Percentiles rank a stretch among this genome's conserved stretches.
phyloP scores from a whole-genome alignment of 2,797 vertebrate species.

The Myiotriccus ornatus region DNA sequence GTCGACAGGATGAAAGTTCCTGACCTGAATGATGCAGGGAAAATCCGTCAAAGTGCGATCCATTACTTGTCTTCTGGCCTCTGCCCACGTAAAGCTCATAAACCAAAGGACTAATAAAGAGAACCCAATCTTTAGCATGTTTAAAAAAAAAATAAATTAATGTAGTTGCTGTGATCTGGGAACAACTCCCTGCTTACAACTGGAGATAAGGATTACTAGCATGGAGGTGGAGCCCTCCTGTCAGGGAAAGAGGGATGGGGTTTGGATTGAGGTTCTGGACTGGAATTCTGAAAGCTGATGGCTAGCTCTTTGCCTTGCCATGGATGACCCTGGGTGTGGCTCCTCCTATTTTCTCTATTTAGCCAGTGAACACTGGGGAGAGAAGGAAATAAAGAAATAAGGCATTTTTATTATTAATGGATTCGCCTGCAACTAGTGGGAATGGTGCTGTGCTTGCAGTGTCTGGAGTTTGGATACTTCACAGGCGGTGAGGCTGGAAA shows the following conservation, averaged over 20 bases:
- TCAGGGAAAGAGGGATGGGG: background rate
- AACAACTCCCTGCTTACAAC: background rate
- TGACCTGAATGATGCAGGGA: background rate
- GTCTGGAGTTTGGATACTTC: background rate
- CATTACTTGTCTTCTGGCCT: constrained; percentile 15
- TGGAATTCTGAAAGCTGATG: background rate
- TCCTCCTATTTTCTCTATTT: background rate
- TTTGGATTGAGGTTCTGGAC: background rate
- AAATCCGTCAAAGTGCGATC: background rate
- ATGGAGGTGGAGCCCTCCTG: background rate
- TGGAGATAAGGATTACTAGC: constrained; percentile 6
- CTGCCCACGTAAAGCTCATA: background rate
- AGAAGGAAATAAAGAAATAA: background rate
- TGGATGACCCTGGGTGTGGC: background rate
- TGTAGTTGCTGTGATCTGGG: background rate
- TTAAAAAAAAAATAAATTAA: background rate
- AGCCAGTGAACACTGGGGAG: accelerated
- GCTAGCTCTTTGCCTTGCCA: background rate
- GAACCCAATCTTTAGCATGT: background rate
- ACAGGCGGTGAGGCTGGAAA: background rate
- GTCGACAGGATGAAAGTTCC: background rate
- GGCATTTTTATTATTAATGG: background rate
- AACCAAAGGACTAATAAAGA: constrained; percentile 33
- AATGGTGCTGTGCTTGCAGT: background rate
- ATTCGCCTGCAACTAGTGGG: background rate